Evolutionary conservation across 1,140 invertebrate species (phyloP), one percentile per base, ranked within the genome.

Genomic region (Tetraneura akinire): DNA sequence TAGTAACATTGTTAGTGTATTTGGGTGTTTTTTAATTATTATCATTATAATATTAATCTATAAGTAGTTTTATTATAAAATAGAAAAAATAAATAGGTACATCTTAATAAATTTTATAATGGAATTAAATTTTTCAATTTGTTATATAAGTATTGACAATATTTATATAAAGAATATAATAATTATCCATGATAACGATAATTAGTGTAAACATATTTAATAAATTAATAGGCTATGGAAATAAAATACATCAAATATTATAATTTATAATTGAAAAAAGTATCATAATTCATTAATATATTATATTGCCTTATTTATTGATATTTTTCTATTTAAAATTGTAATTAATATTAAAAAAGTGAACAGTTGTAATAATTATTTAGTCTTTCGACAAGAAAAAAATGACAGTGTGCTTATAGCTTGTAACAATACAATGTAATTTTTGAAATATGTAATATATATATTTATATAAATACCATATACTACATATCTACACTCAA

Each of bases 301-400:
- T 37, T 71, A 71, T 51, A 51, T 32, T 49, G 23, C 47, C 29
- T 71, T 13, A 51, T 71, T 71, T 47, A 14, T 49, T 70, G 66
- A 23, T 49, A 70, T 70, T 70, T 21, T 45, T 45, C 10, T 45
- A n/a, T 68, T 71, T 21, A 29, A 66, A 37, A 37, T 4, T 37
- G 32, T 45, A 71, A 51, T 71, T 71, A 32, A 71, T 49, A 4
- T 51, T 29, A 71, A 29, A 71, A 71, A 71, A 71, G 68, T 71
- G 68, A 29, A 71, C 45, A 49, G 14, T 23, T 71, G 68, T 71
- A 51, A 51, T 32, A 71, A 71, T 29, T 71, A 70, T 70, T 37
- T 62, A 32, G 32, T 42, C 37, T 70, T 49, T 29, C 8, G 32
- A 37, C 8, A 18, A 8, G 2, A 71, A 71, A 71, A 68, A 71